Evolutionary conservation across 2,888 invertebrate species (phyloP).

Genomic region (Sialis fuliginosa): DNA sequence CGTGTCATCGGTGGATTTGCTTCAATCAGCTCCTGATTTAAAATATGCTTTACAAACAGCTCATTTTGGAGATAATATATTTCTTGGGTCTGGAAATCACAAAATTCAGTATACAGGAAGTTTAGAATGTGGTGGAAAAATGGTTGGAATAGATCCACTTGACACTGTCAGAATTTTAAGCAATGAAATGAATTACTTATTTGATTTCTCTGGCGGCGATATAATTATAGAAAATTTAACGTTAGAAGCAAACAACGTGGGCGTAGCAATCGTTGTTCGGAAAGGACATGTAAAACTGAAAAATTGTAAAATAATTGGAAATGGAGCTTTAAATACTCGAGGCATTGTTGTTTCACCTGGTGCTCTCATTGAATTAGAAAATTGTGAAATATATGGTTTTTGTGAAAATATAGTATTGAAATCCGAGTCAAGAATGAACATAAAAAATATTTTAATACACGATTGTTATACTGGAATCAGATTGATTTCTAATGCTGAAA

Average conservation of each 20-base stretch:
- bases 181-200: slow-evolving; percentile 28
- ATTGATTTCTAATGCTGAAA: slow-evolving; percentile 25
- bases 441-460: slow-evolving; percentile 19
- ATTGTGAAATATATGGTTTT: slow-evolving; percentile 31
- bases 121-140: slow-evolving; percentile 31
- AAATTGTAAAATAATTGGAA: slow-evolving; percentile 31
- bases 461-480: slow-evolving; percentile 21
- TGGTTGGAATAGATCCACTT: slow-evolving; percentile 18
- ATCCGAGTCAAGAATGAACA: slow-evolving; percentile 22
- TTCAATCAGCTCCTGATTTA: slow-evolving; percentile 26
- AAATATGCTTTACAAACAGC: slow-evolving; percentile 24
- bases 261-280: slow-evolving; percentile 31
- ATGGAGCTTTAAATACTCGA: slow-evolving; percentile 31
- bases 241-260: slow-evolving; percentile 30
- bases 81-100: slow-evolving; percentile 31
- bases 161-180: slow-evolving; percentile 24
- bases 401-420: slow-evolving; percentile 30
- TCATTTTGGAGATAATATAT: slow-evolving; percentile 27
- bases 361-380: slow-evolving; percentile 24
- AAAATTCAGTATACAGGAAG: slow-evolving; percentile 29
- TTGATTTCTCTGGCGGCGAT: slow-evolving; percentile 31
- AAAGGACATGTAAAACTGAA: slow-evolving; percentile 28
- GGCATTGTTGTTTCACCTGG: slow-evolving; percentile 32
- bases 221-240: slow-evolving; percentile 33
- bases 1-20: slow-evolving; percentile 20